Evolutionary conservation across 2,888 invertebrate genomes (phyloP), one percentile per base, ranked within the genome.

Genomic region (Papilio elwesi): DNA sequence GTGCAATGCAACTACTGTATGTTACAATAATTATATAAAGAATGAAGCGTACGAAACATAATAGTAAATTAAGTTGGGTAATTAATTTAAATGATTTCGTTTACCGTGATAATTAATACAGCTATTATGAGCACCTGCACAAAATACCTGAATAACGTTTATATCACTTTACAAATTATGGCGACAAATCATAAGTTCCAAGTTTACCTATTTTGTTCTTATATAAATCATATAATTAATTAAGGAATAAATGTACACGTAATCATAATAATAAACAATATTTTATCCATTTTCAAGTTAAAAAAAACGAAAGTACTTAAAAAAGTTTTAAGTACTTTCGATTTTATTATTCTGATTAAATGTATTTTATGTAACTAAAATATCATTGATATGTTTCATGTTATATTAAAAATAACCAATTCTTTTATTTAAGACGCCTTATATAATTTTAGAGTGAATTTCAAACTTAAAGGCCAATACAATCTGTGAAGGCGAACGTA

Each of bases 101-200:
- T 71, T 59, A 71, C 59, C 12, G 43, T 47, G 57, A 71, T 67
- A 71, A 71, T 71, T 71, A 59, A 71, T 71, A 71, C 66, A 67
- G 52, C 67, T 67, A 67, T 71, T 63, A 67, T 36, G 47, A 67
- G 36, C 71, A 71, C 71, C 71, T 71, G 67, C 15, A 67, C 71
- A 59, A 36, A 62, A 71, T 67, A 67, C 67, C 59, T 71, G 52
- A 59, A 71, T 59, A 71, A 52, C 47, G 51, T 67, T 43, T 63
- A 43, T 71, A 52, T 62, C 0, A 55, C 16, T 48, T 36, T 48
- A 67, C 52, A 63, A 67, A 67, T 71, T 62, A 36, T 49, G 5
- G 43, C 49, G 16, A 66, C 71, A 71, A 66, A 71, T 71, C 57
- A 70, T 12, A 62, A n/a, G 15, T 43, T n/a, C n/a, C 6, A 52